Conservation (phyloP, 2,888 invertebrate species). For the Chironomus tentans region DNA sequence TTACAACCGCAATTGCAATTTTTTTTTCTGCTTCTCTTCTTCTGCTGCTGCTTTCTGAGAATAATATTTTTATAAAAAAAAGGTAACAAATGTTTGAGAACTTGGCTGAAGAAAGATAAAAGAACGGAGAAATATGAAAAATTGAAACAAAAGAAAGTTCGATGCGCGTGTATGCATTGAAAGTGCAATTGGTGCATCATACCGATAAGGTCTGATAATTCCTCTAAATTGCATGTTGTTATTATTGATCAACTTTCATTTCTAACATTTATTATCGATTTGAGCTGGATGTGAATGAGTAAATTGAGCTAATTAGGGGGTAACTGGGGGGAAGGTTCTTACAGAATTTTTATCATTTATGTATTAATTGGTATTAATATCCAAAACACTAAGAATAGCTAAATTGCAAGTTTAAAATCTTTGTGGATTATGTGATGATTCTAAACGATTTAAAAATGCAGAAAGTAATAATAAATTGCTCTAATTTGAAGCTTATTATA, state of each 20-base stretch:
- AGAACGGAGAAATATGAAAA: not conserved
- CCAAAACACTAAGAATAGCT: too few relatives aligned
- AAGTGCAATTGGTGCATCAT: not conserved
- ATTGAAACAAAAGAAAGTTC: not conserved
- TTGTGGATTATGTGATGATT: too few relatives aligned
- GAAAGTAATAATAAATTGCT: too few relatives aligned
- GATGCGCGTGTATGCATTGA: not conserved
- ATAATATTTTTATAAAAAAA: not conserved
- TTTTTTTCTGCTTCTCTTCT: not conserved
- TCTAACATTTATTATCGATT: too few relatives aligned
- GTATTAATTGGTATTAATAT: too few relatives aligned
- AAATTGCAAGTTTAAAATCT: too few relatives aligned
- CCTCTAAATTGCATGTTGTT: not conserved
- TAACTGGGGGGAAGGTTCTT: too few relatives aligned
- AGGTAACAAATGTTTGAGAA: not conserved
- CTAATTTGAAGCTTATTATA: too few relatives aligned
- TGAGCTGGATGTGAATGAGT: too few relatives aligned
- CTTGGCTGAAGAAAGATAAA: not conserved
- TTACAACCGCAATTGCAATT: conserved; percentile 17
- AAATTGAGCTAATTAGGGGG: not conserved
- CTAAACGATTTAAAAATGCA: too few relatives aligned
- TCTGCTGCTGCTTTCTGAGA: not conserved
- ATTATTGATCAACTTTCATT: too few relatives aligned
- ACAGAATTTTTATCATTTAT: too few relatives aligned
- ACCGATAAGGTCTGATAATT: not conserved